phyloP scores from a whole-genome alignment of 2,797 vertebrate species.

The Intellagama lesueurii region DNA sequence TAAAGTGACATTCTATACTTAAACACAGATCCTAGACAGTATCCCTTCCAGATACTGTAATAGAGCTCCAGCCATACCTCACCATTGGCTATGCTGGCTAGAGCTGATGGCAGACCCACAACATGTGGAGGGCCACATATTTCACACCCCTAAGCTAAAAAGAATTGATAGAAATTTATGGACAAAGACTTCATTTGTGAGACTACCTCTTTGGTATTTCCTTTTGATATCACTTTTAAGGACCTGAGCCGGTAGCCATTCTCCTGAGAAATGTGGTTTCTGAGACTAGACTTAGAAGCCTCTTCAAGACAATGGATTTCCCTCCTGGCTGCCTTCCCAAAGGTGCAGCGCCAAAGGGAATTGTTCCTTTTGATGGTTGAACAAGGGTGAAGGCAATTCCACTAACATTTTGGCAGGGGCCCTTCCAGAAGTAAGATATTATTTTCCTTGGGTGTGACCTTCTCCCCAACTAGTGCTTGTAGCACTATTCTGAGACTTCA shows the following conservation, averaged over 20 bases:
- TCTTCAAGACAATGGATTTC: neutral
- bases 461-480: neutral
- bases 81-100: neutral
- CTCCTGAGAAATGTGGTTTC: neutral
- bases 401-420: neutral
- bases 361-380: neutral
- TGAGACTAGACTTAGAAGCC: neutral
- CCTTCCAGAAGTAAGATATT: neutral
- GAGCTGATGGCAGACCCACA: neutral
- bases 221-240: neutral
- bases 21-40: neutral
- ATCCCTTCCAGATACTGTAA: neutral
- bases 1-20: neutral
- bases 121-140: neutral
- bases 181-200: neutral
- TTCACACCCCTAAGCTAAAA: neutral
- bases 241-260: too few relatives aligned
- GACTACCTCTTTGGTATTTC: neutral
- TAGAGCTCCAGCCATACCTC: neutral
- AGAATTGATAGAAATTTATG: neutral
- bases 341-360: neutral
- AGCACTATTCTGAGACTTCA: neutral
- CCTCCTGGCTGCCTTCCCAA: neutral
- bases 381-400: neutral
- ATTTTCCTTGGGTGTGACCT: neutral